These are phyloP conservation scores for Cataglyphis altisquamis DNA, from an alignment of 2,888 invertebrate genomes.

Conservation along the genomic window DNA sequence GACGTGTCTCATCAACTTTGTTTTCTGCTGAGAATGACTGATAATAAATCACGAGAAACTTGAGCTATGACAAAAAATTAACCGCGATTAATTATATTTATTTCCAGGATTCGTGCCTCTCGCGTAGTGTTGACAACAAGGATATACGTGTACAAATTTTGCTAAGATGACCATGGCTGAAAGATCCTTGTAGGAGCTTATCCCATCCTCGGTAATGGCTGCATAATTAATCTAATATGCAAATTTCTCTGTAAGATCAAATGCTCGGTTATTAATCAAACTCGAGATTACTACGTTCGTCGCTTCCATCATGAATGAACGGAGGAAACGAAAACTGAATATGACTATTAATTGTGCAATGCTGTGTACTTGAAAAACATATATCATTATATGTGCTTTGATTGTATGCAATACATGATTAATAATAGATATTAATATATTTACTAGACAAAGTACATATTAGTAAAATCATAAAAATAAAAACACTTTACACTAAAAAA, in stretches of 20 bases:
- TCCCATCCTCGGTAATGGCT: background rate
- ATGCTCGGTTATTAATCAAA: constrained; percentile 25
- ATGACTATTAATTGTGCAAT: constrained; percentile 25
- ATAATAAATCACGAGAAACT: background rate
- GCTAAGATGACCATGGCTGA: background rate
- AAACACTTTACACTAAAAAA: background rate
- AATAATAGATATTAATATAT: constrained; percentile 15
- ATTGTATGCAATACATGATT: background rate
- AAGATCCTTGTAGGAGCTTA: constrained; percentile 7
- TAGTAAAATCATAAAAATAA: background rate
- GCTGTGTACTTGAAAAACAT: constrained; percentile 6
- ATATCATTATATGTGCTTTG: background rate
- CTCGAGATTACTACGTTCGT: background rate
- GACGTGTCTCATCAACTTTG: constrained; percentile 5
- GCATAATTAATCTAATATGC: constrained; percentile 40
- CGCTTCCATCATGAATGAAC: background rate
- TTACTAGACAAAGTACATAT: background rate
- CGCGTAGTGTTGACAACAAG: background rate
- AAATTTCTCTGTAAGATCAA: constrained; percentile 29
- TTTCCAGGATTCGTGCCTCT: constrained; percentile 27
- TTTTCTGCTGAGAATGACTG: constrained; percentile 1
- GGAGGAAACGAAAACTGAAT: background rate
- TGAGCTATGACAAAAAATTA: constrained; percentile 4
- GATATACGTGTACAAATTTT: background rate
- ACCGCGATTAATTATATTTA: constrained; percentile 29